Conservation (phyloP, 2,113 vertebrate genomes). For the Hydropotes inermis region DNA sequence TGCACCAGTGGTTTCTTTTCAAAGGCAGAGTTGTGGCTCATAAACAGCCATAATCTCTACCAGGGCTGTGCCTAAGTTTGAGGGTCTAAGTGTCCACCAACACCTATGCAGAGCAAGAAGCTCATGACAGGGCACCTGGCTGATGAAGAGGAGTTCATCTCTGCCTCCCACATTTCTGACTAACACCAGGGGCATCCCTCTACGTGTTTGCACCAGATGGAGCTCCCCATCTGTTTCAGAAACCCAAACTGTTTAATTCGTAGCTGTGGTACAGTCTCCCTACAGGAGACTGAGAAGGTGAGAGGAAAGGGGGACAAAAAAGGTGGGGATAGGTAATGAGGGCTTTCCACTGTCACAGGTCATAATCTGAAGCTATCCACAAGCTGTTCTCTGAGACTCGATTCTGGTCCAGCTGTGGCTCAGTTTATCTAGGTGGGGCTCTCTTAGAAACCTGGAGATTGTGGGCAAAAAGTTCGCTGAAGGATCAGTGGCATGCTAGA, state of each 20-base stretch:
- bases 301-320: not conserved
- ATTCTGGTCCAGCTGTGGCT: not conserved
- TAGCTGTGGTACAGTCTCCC: not conserved
- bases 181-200: slow-evolving; percentile 36
- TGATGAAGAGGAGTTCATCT: not conserved
- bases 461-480: not conserved
- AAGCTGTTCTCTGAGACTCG: slow-evolving; percentile 30
- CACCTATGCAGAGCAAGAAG: not conserved
- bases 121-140: not conserved
- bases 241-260: slow-evolving; percentile 54
- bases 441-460: not conserved
- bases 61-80: not conserved
- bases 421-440: not conserved
- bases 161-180: not conserved
- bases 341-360: not conserved
- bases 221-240: slow-evolving; percentile 57
- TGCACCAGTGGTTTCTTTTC: not conserved
- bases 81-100: not conserved
- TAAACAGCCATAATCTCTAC: not conserved
- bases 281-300: slow-evolving; percentile 30
- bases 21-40: not conserved
- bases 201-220: slow-evolving; percentile 50
- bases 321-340: not conserved
- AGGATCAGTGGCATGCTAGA: not conserved
- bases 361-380: slow-evolving; percentile 10